These are phyloP conservation scores for Chaenogobius annularis DNA, from an alignment of 2,113 vertebrate species.

Conservation along the genomic window DNA sequence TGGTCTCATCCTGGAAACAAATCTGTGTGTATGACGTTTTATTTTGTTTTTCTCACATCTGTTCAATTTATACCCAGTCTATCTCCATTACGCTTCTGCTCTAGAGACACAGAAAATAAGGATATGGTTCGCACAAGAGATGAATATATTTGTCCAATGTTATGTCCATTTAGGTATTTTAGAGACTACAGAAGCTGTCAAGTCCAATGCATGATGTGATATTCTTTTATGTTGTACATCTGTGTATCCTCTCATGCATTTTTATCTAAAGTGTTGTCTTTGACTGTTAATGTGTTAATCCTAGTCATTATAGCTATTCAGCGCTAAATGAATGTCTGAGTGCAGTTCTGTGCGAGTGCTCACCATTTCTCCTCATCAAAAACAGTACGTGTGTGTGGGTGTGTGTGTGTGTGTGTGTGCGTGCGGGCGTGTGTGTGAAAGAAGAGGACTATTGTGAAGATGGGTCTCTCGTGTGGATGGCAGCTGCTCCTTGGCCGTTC, in stretches of 20 bases:
- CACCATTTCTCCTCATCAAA: slow-evolving; percentile 38
- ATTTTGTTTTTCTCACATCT: slow-evolving; percentile 1
- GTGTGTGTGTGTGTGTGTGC: not conserved
- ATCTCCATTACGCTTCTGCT: not conserved
- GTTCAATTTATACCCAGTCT: not conserved
- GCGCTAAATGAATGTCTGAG: slow-evolving; percentile 17
- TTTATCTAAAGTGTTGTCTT: not conserved
- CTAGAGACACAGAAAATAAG: not conserved
- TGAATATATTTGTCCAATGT: not conserved
- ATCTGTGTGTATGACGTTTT: not conserved
- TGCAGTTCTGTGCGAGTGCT: slow-evolving; percentile 10
- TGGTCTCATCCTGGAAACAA: not conserved
- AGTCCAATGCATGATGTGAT: no score
- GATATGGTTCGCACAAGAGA: not conserved
- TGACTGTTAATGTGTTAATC: slow-evolving; percentile 26
- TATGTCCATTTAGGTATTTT: not conserved
- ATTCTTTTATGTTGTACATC: slow-evolving; percentile 2
- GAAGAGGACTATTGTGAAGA: not conserved
- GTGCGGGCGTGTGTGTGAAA: not conserved
- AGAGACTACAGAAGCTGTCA: not conserved
- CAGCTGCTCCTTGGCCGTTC: slow-evolving; percentile 4
- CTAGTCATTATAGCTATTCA: slow-evolving; percentile 1
- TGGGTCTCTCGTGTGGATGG: not conserved
- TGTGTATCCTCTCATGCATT: slow-evolving; percentile 4
- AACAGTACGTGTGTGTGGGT: not conserved